Evolutionary conservation across 2,113 vertebrate genomes (phyloP), one percentile per base, ranked within the genome.

Genomic region (Labrus mixtus): DNA sequence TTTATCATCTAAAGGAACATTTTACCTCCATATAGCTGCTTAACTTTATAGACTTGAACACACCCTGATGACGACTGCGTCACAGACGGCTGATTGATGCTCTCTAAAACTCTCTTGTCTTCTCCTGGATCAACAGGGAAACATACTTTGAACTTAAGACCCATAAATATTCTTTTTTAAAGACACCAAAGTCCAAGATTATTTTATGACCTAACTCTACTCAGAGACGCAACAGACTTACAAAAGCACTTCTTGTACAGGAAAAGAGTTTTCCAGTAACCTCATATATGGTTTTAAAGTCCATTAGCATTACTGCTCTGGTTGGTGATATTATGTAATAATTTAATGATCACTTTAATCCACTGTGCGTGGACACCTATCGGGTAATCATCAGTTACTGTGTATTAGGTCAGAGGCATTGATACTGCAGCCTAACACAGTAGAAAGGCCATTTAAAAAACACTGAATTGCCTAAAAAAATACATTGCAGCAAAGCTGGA

Each of bases 101-200:
- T 19, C 8, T 51, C 19, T 51, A 0, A 51, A 10, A 10, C 48
- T 23, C 22, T 46, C 8, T 43, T 23, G 48, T 16, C 7, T 76
- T 7, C 10, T 63, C 16, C 4, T 0, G 3, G 10, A 68, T 51
- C 8, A 41, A 17, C 60, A 69, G 29, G 10, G 54, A 60, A 68
- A 23, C 55, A 64, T 10, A 80, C 79, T 83, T 87, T 88, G 79
- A 69, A 69, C 85, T 58, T 45, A 22, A 54, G 46, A 60, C 23
- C 51, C 66, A 84, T 78, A 71, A 79, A 67, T 56, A 16, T 62
- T 70, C 83, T 23, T 6, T 33, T 33, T 29, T 11, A 29, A 6
- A 55, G 62, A 20, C 10, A 20, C 6, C 10, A 41, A 41, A 29
- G 75, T 25, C 46, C 17, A 59, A 54, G 12, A 46, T 33, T 43